phyloP scores from a whole-genome alignment of 2,888 invertebrate species.

The Sarcophaga rosellei region DNA sequence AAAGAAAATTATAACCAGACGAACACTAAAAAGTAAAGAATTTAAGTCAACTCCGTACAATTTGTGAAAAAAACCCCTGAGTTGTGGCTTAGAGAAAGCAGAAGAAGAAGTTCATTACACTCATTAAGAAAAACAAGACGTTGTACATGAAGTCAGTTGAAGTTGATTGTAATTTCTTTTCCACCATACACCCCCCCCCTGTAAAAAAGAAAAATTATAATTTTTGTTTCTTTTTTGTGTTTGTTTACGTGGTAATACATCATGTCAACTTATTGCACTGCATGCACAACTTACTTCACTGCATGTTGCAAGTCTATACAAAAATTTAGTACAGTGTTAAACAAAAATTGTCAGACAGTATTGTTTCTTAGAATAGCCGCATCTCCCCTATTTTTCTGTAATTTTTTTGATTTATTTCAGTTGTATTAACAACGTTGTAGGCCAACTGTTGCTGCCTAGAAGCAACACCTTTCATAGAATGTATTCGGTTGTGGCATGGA shows the following conservation, averaged over 20 bases:
- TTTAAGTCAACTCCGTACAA: too few relatives aligned
- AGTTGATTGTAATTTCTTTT: constrained; percentile 1
- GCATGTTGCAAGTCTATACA: constrained; percentile 21
- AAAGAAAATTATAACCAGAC: neutral
- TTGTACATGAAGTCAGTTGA: too few relatives aligned
- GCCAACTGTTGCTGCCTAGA: too few relatives aligned
- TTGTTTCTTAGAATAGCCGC: too few relatives aligned
- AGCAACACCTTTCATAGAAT: too few relatives aligned
- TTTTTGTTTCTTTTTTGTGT: neutral
- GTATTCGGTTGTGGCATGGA: too few relatives aligned
- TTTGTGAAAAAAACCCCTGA: too few relatives aligned
- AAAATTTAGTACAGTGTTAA: neutral
- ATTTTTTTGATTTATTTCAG: too few relatives aligned
- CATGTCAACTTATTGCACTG: constrained; percentile 42
- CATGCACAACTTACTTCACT: neutral
- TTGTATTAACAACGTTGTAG: too few relatives aligned
- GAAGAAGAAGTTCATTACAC: constrained; percentile 40
- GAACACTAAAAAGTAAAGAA: too few relatives aligned
- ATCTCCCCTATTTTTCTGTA: too few relatives aligned
- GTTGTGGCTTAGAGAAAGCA: too few relatives aligned
- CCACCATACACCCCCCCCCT: neutral
- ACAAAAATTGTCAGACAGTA: neutral
- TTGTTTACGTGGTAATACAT: constrained; percentile 38
- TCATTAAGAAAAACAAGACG: constrained; percentile 28
- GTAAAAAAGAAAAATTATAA: neutral